Conservation (phyloP, 2,888 invertebrate species). For the Autographa pulchrina region DNA sequence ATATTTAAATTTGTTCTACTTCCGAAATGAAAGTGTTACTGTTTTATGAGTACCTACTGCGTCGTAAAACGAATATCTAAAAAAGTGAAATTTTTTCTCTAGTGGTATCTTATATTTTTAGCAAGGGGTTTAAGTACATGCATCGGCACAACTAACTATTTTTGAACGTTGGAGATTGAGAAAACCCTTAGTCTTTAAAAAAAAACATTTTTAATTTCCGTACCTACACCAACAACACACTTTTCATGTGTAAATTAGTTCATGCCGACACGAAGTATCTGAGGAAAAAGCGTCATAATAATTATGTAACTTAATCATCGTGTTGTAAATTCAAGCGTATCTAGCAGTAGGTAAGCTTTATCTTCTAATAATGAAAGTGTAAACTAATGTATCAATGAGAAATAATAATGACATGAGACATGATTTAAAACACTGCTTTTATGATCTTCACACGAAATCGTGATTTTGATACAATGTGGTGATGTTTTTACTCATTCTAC, state of each 20-base stretch:
- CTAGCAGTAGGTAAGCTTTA: conserved; percentile 46
- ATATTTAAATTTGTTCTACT: not conserved
- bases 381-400: conserved; percentile 30
- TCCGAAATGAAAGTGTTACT: not conserved
- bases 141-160: too few species aligned
- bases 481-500: too few species aligned
- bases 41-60: not conserved
- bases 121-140: too few species aligned
- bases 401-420: conserved; percentile 6
- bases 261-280: too few species aligned
- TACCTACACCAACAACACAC: not conserved
- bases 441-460: not conserved
- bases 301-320: not conserved
- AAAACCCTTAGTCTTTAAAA: too few species aligned
- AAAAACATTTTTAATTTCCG: too few species aligned
- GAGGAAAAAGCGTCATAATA: too few species aligned
- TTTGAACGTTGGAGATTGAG: too few species aligned
- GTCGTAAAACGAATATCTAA: not conserved
- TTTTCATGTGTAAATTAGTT: not conserved
- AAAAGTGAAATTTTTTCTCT: too few species aligned
- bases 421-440: conserved; percentile 19
- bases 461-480: not conserved
- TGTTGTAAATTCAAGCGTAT: conserved; percentile 34
- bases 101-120: too few species aligned
- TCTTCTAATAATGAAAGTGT: conserved; percentile 43